These are phyloP conservation scores for Leucophenga montana DNA, from an alignment of 2,888 invertebrate genomes.

Conservation along the genomic window DNA sequence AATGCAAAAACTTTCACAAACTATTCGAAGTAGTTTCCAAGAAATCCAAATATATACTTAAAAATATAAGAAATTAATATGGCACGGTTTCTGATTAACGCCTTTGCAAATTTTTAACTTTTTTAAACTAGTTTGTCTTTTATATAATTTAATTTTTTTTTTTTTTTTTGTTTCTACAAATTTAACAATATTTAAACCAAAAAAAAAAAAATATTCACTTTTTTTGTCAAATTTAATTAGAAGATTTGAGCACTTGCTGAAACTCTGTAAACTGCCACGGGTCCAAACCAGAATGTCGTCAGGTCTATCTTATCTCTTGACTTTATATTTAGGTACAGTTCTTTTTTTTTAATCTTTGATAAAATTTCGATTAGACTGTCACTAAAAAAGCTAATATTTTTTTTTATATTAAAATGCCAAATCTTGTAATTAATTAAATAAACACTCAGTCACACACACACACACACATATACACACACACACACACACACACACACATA, in stretches of 20 bases:
- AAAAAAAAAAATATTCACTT: neutral
- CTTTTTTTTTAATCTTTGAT: neutral
- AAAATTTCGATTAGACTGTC: neutral
- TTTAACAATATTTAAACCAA: no score
- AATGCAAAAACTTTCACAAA: no score
- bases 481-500: neutral
- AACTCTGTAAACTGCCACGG: neutral
- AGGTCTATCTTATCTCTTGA: neutral
- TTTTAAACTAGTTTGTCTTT: no score
- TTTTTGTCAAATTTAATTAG: no score
- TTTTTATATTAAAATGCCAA: neutral
- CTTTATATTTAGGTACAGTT: neutral
- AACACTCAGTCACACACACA: conserved; percentile 14
- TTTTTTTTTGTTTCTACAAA: neutral
- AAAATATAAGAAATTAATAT: no score
- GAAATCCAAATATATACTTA: neutral
- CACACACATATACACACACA: conserved; percentile 22
- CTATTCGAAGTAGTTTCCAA: no score
- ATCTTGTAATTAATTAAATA: conserved; percentile 5
- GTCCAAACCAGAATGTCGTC: neutral
- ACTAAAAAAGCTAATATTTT: neutral
- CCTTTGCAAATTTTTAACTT: no score
- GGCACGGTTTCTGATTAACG: neutral
- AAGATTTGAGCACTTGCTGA: no score
- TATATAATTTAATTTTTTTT: neutral